Evolutionary conservation across 2,888 invertebrate genomes (phyloP), one percentile per base, ranked within the genome.

Genomic region (Hipparchia sbordonii): DNA sequence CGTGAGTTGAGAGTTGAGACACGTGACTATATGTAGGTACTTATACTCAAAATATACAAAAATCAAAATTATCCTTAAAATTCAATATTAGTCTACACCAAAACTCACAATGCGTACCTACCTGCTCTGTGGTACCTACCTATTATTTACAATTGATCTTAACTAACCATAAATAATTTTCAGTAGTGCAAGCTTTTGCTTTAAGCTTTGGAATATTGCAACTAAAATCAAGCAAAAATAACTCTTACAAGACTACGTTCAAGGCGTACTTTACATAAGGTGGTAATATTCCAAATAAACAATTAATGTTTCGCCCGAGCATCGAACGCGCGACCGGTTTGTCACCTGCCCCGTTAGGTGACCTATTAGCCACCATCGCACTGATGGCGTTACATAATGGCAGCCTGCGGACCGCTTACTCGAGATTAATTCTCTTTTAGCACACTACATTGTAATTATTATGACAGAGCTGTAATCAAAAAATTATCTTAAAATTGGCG

Each of bases 301-400:
- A 63, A 69, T 61, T 61, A 69, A 61, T 5, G 63, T 23, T 23
- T n/a, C 5, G 33, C 54, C 13, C 70, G 48, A 62, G 70, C 70
- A 70, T 70, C 70, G 70, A 70, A 70, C 5, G 63, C n/a, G 56
- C 70, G 69, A 63, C 70, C 62, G 70, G 70, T 63, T 62, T 9
- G 60, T 45, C 61, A 46, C 62, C 62, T 61, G 70, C 45, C 46
- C 70, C 70, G 70, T 56, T 70, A 63, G 10, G 45, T 63, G 70
- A 63, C 70, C 70, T 23, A 56, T 62, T 62, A 23, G 70, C 62
- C 8, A 56, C 62, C 13, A 13, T 2, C 13, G 13, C 13, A 51
- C 68, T 33, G 59, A 61, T 46, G 9, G 33, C 33, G 65, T 68
- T 56, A 68, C 68, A 60, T 59, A 48, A 59, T 68, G 33, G 7